phyloP scores from a whole-genome alignment of 2,113 vertebrate species.

The Leucoraja erinaceus region DNA sequence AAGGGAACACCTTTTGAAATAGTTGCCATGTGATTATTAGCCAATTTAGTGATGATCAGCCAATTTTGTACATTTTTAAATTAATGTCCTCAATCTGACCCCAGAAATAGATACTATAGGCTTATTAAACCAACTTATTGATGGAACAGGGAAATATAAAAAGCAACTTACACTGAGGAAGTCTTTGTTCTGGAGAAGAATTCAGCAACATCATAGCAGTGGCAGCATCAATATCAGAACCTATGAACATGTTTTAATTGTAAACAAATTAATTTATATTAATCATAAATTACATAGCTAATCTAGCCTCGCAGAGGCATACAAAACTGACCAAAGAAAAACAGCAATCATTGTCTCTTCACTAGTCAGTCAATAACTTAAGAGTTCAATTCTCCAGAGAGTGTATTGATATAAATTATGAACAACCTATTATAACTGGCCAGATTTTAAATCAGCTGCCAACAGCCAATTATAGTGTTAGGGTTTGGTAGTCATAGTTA shows the following conservation, averaged over 20 bases:
- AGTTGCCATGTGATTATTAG: not conserved
- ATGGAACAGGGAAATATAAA: not conserved
- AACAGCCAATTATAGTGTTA: slow-evolving; percentile 49
- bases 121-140: not conserved
- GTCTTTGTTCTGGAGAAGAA: slow-evolving; percentile 90
- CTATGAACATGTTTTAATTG: slow-evolving; percentile 66
- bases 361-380: not conserved
- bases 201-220: slow-evolving; percentile 99
- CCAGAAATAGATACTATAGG: not conserved
- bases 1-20: not conserved
- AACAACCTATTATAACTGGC: slow-evolving; percentile 50
- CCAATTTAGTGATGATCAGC: not conserved
- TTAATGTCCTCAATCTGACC: not conserved
- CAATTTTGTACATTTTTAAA: slow-evolving; percentile 11
- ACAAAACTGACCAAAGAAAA: not conserved
- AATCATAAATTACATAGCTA: not conserved
- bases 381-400: slow-evolving; percentile 8
- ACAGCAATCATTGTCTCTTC: not conserved
- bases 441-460: slow-evolving; percentile 53
- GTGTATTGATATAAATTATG: slow-evolving; percentile 57
- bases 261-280: slow-evolving; percentile 47
- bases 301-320: not conserved
- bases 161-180: slow-evolving; percentile 81
- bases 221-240: slow-evolving; percentile 98
- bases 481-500: slow-evolving; percentile 64